phyloP scores from a whole-genome alignment of 92 coral and sea anemone species.

The Umimayanthus chanpuru region DNA sequence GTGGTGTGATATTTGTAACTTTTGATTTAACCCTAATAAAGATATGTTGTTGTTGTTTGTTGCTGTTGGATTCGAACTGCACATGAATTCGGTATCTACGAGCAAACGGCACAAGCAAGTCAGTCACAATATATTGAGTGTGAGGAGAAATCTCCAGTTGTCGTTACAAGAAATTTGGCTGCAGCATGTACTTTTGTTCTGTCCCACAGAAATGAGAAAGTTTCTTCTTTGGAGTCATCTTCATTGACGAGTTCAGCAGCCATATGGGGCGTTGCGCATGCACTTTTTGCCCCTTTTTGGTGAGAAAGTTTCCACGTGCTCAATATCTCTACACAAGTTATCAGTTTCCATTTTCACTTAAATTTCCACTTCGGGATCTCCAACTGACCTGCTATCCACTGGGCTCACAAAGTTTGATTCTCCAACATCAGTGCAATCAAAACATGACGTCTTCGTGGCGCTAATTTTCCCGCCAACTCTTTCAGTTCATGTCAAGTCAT shows the following conservation, averaged over 20 bases:
- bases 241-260: constrained; percentile 52
- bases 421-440: not conserved
- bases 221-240: constrained; percentile 52
- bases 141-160: too few species aligned
- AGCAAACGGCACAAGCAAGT: too few species aligned
- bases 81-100: too few species aligned
- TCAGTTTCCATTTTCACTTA: constrained; percentile 29
- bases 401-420: too few species aligned
- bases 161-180: too few species aligned
- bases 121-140: too few species aligned
- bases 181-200: too few species aligned
- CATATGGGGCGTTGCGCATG: not conserved
- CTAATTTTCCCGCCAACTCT: not conserved
- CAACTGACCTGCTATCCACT: constrained; percentile 26
- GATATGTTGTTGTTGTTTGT: too few species aligned
- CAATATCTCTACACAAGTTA: too few species aligned
- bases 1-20: too few species aligned
- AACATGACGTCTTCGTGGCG: not conserved
- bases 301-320: constrained; percentile 7
- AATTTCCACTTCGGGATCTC: not conserved
- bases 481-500: not conserved
- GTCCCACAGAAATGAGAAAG: constrained; percentile 40
- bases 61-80: too few species aligned
- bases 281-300: not conserved
- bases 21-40: too few species aligned